These are phyloP conservation scores for Siniperca scherzeri DNA, from an alignment of 2,797 vertebrate species.

Conservation along the genomic window DNA sequence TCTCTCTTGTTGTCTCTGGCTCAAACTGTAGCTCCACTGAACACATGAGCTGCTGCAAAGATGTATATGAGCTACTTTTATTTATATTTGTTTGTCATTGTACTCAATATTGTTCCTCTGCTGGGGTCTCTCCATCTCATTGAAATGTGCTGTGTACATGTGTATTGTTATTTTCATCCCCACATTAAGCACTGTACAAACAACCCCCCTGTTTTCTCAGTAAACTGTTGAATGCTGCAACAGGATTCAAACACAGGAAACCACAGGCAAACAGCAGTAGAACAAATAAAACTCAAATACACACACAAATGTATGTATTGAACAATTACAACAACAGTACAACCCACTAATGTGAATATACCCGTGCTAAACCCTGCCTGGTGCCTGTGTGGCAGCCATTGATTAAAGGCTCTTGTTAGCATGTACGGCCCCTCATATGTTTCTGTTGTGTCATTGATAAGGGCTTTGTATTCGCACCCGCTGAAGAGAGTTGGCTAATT, in stretches of 20 bases:
- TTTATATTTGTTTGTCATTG: conserved; percentile 35
- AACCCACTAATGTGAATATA: conserved; percentile 52
- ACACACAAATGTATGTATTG: conserved; percentile 22
- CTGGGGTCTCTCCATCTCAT: conserved; percentile 1
- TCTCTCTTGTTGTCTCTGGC: not conserved
- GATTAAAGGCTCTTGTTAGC: conserved; percentile 81
- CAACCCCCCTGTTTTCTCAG: conserved; percentile 16
- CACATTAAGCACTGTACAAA: conserved; percentile 20
- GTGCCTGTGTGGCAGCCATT: conserved; percentile 72
- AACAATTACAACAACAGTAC: conserved; percentile 47
- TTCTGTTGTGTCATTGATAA: conserved; percentile 82
- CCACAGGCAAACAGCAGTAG: conserved; percentile 28
- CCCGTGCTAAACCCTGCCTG: conserved; percentile 50
- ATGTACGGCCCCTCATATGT: conserved; percentile 71
- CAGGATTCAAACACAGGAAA: conserved; percentile 38
- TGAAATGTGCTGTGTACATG: conserved; percentile 8
- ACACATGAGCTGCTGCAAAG: not conserved
- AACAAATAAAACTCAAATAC: conserved; percentile 38
- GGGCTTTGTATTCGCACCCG: conserved; percentile 72
- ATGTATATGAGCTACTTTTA: conserved; percentile 25
- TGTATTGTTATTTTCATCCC: conserved; percentile 30
- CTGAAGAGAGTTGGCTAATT: conserved; percentile 80
- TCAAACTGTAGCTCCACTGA: not conserved
- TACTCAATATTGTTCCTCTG: conserved; percentile 10
- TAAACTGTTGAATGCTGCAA: conserved; percentile 38